A percentile compares a stretch with the other conserved stretches of the same genome.
phyloP scores from a whole-genome alignment of 2,113 vertebrate species.

The Lathamus discolor region DNA sequence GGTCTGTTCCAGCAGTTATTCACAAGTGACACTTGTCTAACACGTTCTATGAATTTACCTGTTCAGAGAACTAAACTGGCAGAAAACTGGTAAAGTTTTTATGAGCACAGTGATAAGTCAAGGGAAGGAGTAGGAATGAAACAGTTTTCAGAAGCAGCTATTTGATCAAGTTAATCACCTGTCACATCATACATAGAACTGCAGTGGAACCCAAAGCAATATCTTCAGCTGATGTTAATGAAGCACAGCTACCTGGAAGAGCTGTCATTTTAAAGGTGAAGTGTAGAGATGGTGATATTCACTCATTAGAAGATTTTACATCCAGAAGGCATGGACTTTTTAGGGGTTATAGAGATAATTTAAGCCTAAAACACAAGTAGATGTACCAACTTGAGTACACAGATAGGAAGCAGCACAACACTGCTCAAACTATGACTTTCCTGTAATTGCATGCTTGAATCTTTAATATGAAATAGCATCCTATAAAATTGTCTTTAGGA shows the following conservation, averaged over 20 bases:
- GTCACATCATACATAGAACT: not conserved
- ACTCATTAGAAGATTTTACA: not conserved
- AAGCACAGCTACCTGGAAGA: not conserved
- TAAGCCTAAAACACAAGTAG: conserved; percentile 4
- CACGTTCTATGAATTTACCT: not conserved
- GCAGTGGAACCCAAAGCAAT: not conserved
- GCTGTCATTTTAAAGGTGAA: not conserved
- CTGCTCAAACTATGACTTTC: conserved; percentile 27
- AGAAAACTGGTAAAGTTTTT: not conserved
- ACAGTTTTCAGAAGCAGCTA: not conserved
- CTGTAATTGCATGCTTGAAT: conserved; percentile 5
- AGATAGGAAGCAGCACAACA: not conserved
- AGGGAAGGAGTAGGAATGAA: not conserved
- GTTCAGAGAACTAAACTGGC: not conserved
- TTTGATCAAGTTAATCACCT: not conserved
- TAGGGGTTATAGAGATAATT: conserved; percentile 8
- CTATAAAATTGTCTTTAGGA: conserved; percentile 5
- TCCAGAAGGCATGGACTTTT: conserved; percentile 7
- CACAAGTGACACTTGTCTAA: not conserved
- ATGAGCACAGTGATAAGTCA: fast-evolving
- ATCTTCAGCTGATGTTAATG: not conserved
- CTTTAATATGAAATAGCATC: conserved; percentile 2
- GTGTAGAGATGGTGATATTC: not conserved
- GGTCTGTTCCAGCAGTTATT: not conserved
- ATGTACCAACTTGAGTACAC: not conserved